Base-by-base conservation (phyloP, 2,888 invertebrate genomes). In the Pediacus dermestoides region DNA sequence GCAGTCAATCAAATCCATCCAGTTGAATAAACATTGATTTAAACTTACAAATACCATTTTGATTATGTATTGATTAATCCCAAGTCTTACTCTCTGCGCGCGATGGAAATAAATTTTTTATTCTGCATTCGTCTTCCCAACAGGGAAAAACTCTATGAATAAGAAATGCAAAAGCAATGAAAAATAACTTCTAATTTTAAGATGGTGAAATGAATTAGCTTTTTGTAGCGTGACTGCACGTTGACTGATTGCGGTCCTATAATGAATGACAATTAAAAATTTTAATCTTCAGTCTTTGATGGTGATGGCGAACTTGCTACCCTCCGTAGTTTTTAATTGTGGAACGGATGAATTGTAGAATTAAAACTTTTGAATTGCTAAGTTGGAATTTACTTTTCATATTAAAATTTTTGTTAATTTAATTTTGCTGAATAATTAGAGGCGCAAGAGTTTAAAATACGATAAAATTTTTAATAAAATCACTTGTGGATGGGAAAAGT, bases 11-110 rank as follows among this genome's bases (percentile, higher is more conserved):
- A 53, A 53, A 55, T 51, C 55, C 55, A 57, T 58, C 56, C 54
- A 53, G 44, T 52, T 52, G 50, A 55, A 58, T 58, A 58, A 60
- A 60, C 55, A 58, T 57, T 58, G 53, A 58, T 58, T 60, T 52
- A 54, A 57, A 57, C 50, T 49, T 52, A 56, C 55, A 60, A 58
- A 58, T 57, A 58, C 55, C 55, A 53, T 49, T 55, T 50, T 57
- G 60, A 58, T 60, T 58, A 58, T 51, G 53, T 55, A 60, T 57
- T 56, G 58, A 59, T 59, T 56, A 50, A 47, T 43, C 42, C 16
- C 22, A 27, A 25, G 12, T 28, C 13, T 23, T n/a, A n/a, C 23
- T 9, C 23, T 9, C 23, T 23, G 23, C 10, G 23, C 10, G 3
- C 3, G 3, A 23, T 18, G 28, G 28, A 13, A 28, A 28, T 14